Percentiles rank a stretch among this genome's conserved stretches.
Conservation (phyloP, 1,140 invertebrate species). For the Gryllus bimaculatus region DNA sequence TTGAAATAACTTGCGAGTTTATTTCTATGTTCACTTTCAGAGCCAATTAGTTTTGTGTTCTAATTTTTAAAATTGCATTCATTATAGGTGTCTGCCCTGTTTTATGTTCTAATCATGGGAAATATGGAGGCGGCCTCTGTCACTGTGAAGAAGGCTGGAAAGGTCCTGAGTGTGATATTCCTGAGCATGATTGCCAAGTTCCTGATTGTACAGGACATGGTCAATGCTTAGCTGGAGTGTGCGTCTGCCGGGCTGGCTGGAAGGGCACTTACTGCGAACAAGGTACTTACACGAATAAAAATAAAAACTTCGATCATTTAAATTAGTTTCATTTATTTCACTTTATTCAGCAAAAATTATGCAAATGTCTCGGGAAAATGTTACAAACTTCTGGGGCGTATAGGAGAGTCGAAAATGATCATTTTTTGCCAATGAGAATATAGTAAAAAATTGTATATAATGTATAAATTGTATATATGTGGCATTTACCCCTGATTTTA, state of each 20-base stretch:
- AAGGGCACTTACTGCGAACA: slow-evolving; percentile 75
- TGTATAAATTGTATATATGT: too few relatives aligned
- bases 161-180: slow-evolving; percentile 89
- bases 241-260: slow-evolving; percentile 82
- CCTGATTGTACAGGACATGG: slow-evolving; percentile 88
- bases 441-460: too few relatives aligned
- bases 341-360: too few relatives aligned
- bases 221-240: slow-evolving; percentile 77
- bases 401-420: too few relatives aligned
- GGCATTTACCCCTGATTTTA: too few relatives aligned
- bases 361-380: too few relatives aligned
- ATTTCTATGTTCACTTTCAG: background rate
- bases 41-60: background rate
- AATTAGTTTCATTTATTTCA: too few relatives aligned
- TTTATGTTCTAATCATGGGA: slow-evolving; percentile 90
- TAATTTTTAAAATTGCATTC: background rate
- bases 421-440: too few relatives aligned
- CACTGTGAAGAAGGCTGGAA: slow-evolving; percentile 96
- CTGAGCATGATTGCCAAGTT: slow-evolving; percentile 81
- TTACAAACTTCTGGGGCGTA: too few relatives aligned
- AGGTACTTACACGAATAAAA: slow-evolving; percentile 45
- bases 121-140: slow-evolving; percentile 90
- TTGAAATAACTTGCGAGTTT: background rate
- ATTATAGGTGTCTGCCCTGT: slow-evolving; percentile 85
- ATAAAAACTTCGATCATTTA: too few relatives aligned